Percentiles rank a stretch among this genome's conserved stretches.
These are phyloP conservation scores for Origma solitaria DNA, from an alignment of 2,113 vertebrate species.

Conservation along the genomic window DNA sequence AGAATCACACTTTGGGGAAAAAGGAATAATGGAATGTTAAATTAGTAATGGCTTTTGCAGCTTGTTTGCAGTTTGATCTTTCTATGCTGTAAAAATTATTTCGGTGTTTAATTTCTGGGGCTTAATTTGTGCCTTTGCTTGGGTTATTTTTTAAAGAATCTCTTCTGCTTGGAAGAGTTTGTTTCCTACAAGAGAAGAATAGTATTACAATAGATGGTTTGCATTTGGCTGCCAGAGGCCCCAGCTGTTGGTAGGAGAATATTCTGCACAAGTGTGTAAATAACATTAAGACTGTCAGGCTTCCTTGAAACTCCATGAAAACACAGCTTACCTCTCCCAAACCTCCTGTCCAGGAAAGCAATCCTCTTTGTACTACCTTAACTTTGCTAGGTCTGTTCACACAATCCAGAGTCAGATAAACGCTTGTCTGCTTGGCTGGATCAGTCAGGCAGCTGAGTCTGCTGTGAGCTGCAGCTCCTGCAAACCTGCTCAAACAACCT, in stretches of 20 bases:
- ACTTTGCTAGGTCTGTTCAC: neutral
- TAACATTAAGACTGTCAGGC: neutral
- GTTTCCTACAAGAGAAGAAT: conserved; percentile 27
- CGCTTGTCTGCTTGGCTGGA: neutral
- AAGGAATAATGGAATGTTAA: conserved; percentile 32
- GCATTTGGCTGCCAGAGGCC: conserved; percentile 11
- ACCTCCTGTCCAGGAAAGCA: neutral
- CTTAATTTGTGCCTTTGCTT: conserved; percentile 36
- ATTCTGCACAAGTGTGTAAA: neutral
- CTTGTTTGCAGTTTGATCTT: conserved; percentile 50
- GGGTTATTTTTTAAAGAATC: neutral
- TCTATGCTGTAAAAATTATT: conserved; percentile 34
- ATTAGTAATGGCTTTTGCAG: conserved; percentile 41
- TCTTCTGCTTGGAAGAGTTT: conserved; percentile 11
- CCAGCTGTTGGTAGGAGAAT: neutral
- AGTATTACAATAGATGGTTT: conserved; percentile 26
- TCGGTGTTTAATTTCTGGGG: conserved; percentile 16
- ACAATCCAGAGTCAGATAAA: neutral
- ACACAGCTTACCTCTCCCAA: neutral
- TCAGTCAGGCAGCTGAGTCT: neutral
- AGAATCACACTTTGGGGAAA: neutral
- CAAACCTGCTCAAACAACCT: neutral
- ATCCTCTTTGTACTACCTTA: neutral
- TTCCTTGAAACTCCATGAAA: neutral
- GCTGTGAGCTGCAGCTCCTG: neutral